Evolutionary conservation across 2,888 invertebrate species (phyloP).

Genomic region (Pristionchus mayeri): DNA sequence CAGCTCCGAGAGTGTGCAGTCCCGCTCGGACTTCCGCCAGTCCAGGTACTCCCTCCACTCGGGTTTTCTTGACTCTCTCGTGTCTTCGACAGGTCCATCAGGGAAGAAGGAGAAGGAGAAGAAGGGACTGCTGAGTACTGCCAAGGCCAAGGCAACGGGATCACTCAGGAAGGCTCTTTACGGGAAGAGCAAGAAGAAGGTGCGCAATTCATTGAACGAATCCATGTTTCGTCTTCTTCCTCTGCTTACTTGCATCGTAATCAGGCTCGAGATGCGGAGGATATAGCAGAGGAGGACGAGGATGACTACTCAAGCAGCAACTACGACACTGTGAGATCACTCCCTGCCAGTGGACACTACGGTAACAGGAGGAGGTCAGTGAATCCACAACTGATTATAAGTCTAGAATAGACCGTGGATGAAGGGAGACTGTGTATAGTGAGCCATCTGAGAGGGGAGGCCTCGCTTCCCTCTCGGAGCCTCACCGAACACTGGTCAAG

Average conservation of each 20-base stretch:
- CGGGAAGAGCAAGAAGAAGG: constrained; percentile 57
- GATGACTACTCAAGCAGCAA: constrained; percentile 59
- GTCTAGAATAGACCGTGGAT: no score
- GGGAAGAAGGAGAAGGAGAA: constrained; percentile 51
- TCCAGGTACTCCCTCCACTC: not conserved
- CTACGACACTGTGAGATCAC: constrained; percentile 66
- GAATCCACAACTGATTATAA: constrained; percentile 14
- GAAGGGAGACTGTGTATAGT: not conserved
- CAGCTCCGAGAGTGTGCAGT: constrained; percentile 29
- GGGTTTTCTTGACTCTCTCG: not conserved
- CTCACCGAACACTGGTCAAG: not conserved
- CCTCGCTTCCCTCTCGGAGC: not conserved
- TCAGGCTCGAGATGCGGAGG: constrained; percentile 62
- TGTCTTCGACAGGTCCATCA: not conserved
- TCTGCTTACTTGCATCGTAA: not conserved
- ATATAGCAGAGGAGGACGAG: constrained; percentile 55
- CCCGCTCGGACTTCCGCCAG: constrained; percentile 13
- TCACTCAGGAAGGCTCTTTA: constrained; percentile 60
- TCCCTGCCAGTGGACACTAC: constrained; percentile 66
- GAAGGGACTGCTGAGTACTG: constrained; percentile 54
- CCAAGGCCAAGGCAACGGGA: constrained; percentile 60
- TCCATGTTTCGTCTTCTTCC: not conserved
- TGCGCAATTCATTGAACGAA: not conserved
- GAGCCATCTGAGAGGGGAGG: not conserved
- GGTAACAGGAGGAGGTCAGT: constrained; percentile 54